phyloP scores from a whole-genome alignment of 2,797 vertebrate genomes.

The Melanotaenia parkinsoni region DNA sequence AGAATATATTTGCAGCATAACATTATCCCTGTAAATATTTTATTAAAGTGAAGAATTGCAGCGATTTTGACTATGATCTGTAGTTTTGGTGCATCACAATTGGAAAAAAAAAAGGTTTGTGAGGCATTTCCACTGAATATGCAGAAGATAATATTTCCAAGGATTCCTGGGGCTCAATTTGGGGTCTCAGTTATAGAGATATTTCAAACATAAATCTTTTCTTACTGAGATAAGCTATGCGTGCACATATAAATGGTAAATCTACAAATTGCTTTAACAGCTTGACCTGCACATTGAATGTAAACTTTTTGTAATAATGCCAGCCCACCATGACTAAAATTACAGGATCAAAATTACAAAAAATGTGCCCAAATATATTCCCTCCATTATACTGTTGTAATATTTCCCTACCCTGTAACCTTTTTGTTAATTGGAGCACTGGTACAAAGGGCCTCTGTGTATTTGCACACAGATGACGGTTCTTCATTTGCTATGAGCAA shows the following conservation, averaged over 20 bases:
- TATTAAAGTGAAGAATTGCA: conserved; percentile 1
- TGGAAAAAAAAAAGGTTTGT: not conserved
- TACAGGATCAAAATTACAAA: conserved; percentile 34
- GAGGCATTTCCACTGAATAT: conserved; percentile 7
- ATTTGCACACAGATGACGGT: conserved; percentile 70
- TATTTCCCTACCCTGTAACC: conserved; percentile 53
- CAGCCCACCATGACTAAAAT: conserved; percentile 27
- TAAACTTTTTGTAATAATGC: conserved; percentile 21
- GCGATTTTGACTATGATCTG: not conserved
- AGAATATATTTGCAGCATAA: not conserved
- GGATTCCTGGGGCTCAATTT: not conserved
- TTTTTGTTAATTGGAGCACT: conserved; percentile 68
- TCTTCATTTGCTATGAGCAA: conserved; percentile 64
- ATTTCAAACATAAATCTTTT: conserved; percentile 16
- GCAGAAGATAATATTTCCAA: not conserved
- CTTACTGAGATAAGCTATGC: conserved; percentile 10
- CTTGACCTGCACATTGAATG: conserved; percentile 25
- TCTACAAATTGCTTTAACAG: not conserved
- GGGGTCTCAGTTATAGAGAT: conserved; percentile 5
- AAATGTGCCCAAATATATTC: conserved; percentile 32
- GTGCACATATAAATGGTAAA: not conserved
- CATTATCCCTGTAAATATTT: not conserved
- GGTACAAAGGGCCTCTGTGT: conserved; percentile 55
- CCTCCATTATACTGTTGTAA: conserved; percentile 38
- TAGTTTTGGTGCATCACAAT: not conserved